Evolutionary conservation across 1,140 invertebrate species (phyloP), one percentile per base, ranked within the genome.

Genomic region (Formica selysi): DNA sequence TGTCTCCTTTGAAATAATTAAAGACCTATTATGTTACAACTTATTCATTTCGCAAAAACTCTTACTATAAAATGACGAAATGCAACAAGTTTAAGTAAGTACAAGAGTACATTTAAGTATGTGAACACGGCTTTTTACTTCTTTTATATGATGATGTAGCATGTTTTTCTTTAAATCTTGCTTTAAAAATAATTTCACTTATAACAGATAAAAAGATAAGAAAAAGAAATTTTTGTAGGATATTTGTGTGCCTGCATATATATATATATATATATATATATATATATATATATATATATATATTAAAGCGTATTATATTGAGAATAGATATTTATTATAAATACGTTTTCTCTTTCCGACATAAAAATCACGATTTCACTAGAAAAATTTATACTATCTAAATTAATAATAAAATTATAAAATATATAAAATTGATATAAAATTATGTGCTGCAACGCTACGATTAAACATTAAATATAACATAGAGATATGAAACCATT

Each of bases 1-100:
- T 3, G 8, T 51, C 5, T 41, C 3, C 22, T 1, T 48, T 38
- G 11, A 38, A 68, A 0, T 79, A 54, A 68, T 68, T 36, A 68
- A 68, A 79, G 26, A 54, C 0, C 26, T 26, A 38, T 41, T 54
- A 13, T 68, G 2, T 68, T 4, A 0, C 32, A 4, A 32, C 32
- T 3, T 32, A 32, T 22, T n/a, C 22, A 2, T 51, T 22, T 36
- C 10, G 0, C 11, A 44, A 41, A 38, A 7, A 3, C 36, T 78
- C 8, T 51, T 29, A 29, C 13, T 5, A 41, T 10, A 7, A 65
- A 16, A 64, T 13, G 13, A 44, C 7, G 5, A 44, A 61, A 2
- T 22, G 36, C 54, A 74, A 78, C 19, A 78, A 78, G 41, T 48
- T 6, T 13, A 7, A 1, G 11, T 62, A 76, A 41, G 41, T 41